These are phyloP conservation scores for Spea multiplicata DNA, from an alignment of 2,113 vertebrate species.

Conservation along the genomic window DNA sequence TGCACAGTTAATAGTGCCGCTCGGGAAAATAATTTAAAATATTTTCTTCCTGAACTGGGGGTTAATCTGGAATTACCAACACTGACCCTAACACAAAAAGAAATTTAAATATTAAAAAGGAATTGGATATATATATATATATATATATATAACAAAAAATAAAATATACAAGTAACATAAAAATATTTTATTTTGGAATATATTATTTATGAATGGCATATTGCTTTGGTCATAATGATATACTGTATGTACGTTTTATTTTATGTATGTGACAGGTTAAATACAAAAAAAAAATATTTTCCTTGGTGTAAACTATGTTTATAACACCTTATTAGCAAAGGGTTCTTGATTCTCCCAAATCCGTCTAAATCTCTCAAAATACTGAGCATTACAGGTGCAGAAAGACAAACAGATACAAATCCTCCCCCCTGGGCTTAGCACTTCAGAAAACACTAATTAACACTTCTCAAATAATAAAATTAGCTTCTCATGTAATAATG, in stretches of 20 bases:
- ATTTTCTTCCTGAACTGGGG: neutral
- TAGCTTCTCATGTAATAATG: slow-evolving; percentile 41
- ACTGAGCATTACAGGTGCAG: slow-evolving; percentile 26
- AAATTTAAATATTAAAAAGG: neutral
- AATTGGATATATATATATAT: neutral
- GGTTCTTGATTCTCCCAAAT: neutral
- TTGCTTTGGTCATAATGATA: no score
- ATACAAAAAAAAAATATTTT: neutral
- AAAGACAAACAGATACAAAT: neutral
- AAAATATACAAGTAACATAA: no score
- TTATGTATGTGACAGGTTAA: neutral
- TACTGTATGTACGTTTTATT: neutral
- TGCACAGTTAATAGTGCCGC: no score
- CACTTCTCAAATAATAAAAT: slow-evolving; percentile 46
- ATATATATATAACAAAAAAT: no score
- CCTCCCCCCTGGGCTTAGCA: slow-evolving; percentile 22
- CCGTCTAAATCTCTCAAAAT: neutral
- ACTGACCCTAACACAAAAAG: neutral
- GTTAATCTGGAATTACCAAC: neutral
- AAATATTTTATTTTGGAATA: no score
- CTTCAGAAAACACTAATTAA: slow-evolving; percentile 41
- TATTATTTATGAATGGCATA: no score
- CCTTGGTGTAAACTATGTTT: neutral
- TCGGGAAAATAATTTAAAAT: no score
- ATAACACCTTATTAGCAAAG: neutral